Base-by-base conservation (phyloP, 2,797 vertebrate genomes). In the Anas capensis region DNA sequence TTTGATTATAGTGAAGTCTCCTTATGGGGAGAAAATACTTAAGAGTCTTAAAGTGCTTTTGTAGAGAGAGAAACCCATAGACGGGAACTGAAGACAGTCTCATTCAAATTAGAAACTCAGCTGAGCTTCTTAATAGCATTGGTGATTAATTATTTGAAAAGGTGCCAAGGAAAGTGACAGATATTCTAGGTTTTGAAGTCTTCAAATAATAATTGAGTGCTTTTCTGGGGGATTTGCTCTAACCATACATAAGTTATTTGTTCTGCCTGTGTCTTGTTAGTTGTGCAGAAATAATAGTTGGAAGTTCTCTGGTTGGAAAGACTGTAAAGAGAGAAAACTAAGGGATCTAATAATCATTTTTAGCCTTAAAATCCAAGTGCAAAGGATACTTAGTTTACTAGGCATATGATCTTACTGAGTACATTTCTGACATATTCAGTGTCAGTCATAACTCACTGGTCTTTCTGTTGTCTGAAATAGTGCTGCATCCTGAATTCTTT, bases 401-500 rank as follows among this genome's bases (percentile, higher is more conserved):
- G 57, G 11, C 24, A 36, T 27, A 20, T 36, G 72, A 40, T 36
- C 31, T 82, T 79, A 42, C 31, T 33, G 33, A 91, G 33, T 66
- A 24, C 17, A n/a, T 89, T 87, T 72, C 82, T 95, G 61, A 78
- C 18, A 34, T 58, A 62, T 24, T 83, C 19, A 20, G 5, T 58
- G 14, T 83, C 72, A 75, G 36, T 62, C 71, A 42, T 71, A 92
- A 42, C 36, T 83, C 73, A n/a, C n/a, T 65, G n/a, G 18, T 34
- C 44, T 91, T 88, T 92, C 40, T 83, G 42, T 80, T 86, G 62
- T 42, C 76, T 76, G 87, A 83, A 88, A 86, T 36, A 69, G 10
- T 56, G 38, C 23, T 69, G 34, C 34, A 12, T 79, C 42, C 34
- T 44, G 29, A 83, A 44, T 91, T 83, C 36, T 83, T 78, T 91